These are phyloP conservation scores for Monarcha castaneiventris DNA, from an alignment of 2,113 vertebrate genomes.

Conservation along the genomic window DNA sequence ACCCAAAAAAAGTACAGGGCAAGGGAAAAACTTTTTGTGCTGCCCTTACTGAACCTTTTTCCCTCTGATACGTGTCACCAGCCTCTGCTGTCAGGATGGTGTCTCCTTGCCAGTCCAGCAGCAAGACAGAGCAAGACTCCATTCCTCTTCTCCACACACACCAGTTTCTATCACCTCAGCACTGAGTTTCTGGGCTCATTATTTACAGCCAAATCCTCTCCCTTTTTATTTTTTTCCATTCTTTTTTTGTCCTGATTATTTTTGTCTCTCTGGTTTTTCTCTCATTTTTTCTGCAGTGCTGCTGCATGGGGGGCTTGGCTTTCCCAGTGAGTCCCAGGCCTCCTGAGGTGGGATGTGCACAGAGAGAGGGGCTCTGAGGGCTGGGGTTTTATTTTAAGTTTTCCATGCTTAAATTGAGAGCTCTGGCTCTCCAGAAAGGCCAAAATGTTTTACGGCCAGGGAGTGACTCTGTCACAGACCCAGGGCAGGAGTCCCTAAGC, in stretches of 20 bases:
- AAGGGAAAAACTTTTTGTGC: neutral
- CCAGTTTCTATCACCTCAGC: neutral
- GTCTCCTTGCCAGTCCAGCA: neutral
- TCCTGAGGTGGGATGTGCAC: neutral
- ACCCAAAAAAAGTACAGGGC: neutral
- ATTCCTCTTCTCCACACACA: neutral
- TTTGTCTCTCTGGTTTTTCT: neutral
- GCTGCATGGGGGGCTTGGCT: rapidly evolving
- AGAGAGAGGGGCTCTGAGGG: neutral
- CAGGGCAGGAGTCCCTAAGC: neutral
- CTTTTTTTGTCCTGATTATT: neutral
- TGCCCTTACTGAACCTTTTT: neutral
- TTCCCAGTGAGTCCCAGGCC: neutral
- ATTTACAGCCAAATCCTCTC: neutral
- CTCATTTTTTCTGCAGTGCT: neutral
- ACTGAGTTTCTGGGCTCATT: neutral
- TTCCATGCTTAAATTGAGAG: neutral
- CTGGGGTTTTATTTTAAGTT: neutral
- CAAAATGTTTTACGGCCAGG: rapidly evolving
- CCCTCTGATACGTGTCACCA: neutral
- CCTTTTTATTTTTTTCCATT: rapidly evolving
- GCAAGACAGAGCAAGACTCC: neutral
- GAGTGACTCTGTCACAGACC: neutral
- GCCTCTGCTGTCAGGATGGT: neutral
- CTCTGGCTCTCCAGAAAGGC: neutral